Conservation (phyloP, 2,888 invertebrate species). For the Drosophila crucigera region DNA sequence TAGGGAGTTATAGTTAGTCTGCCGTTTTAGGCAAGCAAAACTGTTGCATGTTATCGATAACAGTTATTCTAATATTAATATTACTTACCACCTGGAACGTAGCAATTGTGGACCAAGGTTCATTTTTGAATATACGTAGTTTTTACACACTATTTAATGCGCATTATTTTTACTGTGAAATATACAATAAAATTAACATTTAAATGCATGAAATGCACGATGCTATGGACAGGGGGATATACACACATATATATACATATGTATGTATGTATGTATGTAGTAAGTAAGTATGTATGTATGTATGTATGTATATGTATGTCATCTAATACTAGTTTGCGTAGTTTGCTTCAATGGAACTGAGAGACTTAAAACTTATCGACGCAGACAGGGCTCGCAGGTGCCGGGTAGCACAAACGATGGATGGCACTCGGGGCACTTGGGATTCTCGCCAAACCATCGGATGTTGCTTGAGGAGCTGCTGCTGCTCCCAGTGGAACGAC, state of each 20-base stretch:
- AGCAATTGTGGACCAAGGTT: slow-evolving; percentile 46
- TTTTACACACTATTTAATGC: slow-evolving; percentile 67
- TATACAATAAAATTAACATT: slow-evolving; percentile 78
- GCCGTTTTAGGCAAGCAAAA: slow-evolving; percentile 59
- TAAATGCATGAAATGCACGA: slow-evolving; percentile 70
- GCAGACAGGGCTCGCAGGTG: slow-evolving; percentile 89
- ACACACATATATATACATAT: slow-evolving; percentile 5
- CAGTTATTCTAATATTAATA: slow-evolving; percentile 29
- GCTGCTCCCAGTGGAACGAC: slow-evolving; percentile 58
- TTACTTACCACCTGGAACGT: slow-evolving; percentile 56
- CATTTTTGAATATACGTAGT: slow-evolving; percentile 49
- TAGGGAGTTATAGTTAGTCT: slow-evolving; percentile 38
- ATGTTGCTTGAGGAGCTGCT: slow-evolving; percentile 39
- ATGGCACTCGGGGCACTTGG: slow-evolving; percentile 88
- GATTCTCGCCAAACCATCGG: slow-evolving; percentile 87
- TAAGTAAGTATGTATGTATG: not conserved
- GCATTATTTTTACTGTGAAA: slow-evolving; percentile 73
- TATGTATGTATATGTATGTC: slow-evolving; percentile 13
- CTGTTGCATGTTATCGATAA: slow-evolving; percentile 36
- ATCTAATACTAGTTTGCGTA: slow-evolving; percentile 52
- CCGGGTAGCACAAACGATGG: slow-evolving; percentile 88
- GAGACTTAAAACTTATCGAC: slow-evolving; percentile 81
- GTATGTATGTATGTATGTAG: not conserved
- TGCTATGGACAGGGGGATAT: slow-evolving; percentile 32
- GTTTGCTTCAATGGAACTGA: slow-evolving; percentile 46